Conservation (phyloP, 1,140 invertebrate species). For the Choristoneura fumiferana region DNA sequence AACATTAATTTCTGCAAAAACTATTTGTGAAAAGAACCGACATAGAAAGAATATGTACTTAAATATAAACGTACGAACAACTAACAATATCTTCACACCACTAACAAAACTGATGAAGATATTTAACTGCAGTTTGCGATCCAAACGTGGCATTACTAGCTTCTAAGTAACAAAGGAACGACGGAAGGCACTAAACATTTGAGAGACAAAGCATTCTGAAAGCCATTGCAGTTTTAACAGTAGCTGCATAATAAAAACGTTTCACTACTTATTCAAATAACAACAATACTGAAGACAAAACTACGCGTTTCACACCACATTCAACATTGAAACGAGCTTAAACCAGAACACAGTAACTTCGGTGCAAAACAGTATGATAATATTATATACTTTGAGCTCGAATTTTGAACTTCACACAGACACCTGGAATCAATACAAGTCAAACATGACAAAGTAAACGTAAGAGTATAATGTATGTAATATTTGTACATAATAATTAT, state of each 20-base stretch:
- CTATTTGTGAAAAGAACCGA: too few relatives aligned
- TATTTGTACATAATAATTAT: too few relatives aligned
- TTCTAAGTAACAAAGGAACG: neutral
- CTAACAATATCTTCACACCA: neutral
- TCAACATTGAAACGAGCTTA: conserved; percentile 18
- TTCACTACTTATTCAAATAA: conserved; percentile 27
- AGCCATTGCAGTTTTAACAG: conserved; percentile 15
- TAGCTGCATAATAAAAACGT: conserved; percentile 17
- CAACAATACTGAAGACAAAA: conserved; percentile 30
- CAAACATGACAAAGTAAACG: too few relatives aligned
- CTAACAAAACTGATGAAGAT: neutral
- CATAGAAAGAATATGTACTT: too few relatives aligned
- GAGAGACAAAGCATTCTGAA: neutral
- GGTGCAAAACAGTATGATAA: neutral
- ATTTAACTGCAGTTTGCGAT: neutral
- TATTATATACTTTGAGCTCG: too few relatives aligned
- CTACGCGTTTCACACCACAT: conserved; percentile 23
- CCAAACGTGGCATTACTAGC: neutral
- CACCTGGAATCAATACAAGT: too few relatives aligned
- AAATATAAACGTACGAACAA: too few relatives aligned
- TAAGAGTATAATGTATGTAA: too few relatives aligned
- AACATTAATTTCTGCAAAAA: too few relatives aligned
- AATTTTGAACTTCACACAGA: too few relatives aligned
- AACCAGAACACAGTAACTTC: neutral
- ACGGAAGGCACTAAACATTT: conserved; percentile 5